These are phyloP conservation scores for Mionectes macconnelli DNA, from an alignment of 2,113 vertebrate genomes.

Conservation along the genomic window DNA sequence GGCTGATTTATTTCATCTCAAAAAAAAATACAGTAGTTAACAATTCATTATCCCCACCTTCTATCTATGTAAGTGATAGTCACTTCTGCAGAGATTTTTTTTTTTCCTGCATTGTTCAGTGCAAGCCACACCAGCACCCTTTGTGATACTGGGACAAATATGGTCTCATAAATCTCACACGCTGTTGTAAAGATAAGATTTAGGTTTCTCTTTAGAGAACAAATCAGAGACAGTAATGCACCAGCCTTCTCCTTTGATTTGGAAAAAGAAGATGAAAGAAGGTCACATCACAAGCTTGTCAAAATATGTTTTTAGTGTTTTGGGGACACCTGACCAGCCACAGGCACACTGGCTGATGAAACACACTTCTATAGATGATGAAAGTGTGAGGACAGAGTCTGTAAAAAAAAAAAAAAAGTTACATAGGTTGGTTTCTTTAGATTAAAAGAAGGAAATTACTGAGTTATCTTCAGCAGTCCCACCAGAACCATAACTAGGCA, in stretches of 20 bases:
- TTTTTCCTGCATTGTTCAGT: not conserved
- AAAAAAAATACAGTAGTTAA: not conserved
- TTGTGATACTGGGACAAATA: not conserved
- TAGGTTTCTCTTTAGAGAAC: not conserved
- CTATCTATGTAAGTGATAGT: not conserved
- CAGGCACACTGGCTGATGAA: not conserved
- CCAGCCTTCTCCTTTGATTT: not conserved
- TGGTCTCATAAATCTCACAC: not conserved
- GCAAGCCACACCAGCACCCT: not conserved
- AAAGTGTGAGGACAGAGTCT: not conserved
- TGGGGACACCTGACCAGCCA: not conserved
- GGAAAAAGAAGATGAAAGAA: not conserved
- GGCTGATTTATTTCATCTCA: not conserved
- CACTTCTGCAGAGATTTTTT: not conserved
- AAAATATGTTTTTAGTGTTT: not conserved
- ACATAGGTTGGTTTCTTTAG: not conserved
- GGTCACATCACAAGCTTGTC: not conserved
- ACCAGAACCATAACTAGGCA: not conserved
- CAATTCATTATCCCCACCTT: not conserved
- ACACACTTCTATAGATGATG: not conserved
- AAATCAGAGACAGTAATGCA: not conserved
- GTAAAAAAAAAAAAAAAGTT: not conserved
- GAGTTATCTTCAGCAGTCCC: not conserved
- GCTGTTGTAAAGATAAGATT: not conserved
- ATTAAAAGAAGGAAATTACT: not conserved